Evolutionary conservation across 2,888 invertebrate genomes (phyloP), one percentile per base, ranked within the genome.

Genomic region (Lithophane ornitopus): DNA sequence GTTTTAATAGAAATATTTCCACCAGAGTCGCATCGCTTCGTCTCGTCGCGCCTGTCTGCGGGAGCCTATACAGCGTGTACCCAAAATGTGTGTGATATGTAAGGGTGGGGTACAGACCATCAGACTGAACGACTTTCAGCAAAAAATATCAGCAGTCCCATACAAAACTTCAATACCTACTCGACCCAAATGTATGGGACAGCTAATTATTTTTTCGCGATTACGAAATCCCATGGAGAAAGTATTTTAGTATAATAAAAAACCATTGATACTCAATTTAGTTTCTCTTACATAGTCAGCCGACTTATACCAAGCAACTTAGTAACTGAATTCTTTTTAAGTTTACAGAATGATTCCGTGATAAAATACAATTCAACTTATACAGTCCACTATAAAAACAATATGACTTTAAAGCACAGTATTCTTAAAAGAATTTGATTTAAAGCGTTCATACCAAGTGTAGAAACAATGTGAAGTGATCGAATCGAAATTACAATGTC

Each of bases 341-440:
- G 46, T 71, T 58, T 74, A 56, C 44, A 67, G 66, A 74, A 80
- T 19, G 56, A 62, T 72, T 74, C 49, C 49, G 82, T 73, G 69
- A 78, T 85, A 83, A 78, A 82, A 82, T 62, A 69, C 70, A 54
- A 68, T 70, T 70, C 56, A 74, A 63, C 26, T 74, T 83, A 80
- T 80, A 82, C 63, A 76, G 74, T 74, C 41, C 16, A 19, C 82
- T 76, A 78, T 78, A 85, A 83, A 77, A 85, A 71, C 61, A 61
- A 69, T 65, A 81, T 71, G 68, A 68, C 70, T 77, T 72, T 34
- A 61, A 63, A 34, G n/a, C 61, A 54, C n/a, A 26, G 14, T 54
- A 46, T 58, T 70, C 16, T 14, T 54, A 39, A 70, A 72, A 58
- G 16, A 44, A 70, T 81, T 76, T 73, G 62, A 52, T 80, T 66